These are phyloP conservation scores for Miltochrista miniata DNA, from an alignment of 2,888 invertebrate species.

Conservation along the genomic window DNA sequence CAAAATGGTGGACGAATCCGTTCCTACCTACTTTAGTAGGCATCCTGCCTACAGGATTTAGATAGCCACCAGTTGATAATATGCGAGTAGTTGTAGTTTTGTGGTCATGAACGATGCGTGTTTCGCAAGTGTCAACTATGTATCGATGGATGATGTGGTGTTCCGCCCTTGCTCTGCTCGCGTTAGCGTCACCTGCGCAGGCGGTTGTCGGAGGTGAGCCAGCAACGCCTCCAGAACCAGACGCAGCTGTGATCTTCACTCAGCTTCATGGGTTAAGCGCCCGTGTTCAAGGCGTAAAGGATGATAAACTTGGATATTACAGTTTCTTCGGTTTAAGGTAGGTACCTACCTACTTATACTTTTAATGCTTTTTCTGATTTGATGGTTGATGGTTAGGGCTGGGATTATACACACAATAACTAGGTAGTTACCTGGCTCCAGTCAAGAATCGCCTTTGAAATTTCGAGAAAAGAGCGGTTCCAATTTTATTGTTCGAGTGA, in stretches of 20 bases:
- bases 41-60: neutral
- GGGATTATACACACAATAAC: no score
- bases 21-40: neutral
- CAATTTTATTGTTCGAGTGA: no score
- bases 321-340: constrained; percentile 89
- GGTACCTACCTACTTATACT: neutral
- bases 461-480: no score
- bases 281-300: constrained; percentile 85
- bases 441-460: no score
- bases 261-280: constrained; percentile 85
- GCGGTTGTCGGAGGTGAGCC: constrained; percentile 87
- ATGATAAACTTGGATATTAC: constrained; percentile 85
- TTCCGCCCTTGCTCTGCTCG: constrained; percentile 29
- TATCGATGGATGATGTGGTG: constrained; percentile 26
- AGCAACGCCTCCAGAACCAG: constrained; percentile 86
- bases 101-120: constrained; percentile 2
- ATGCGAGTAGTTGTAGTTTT: constrained; percentile 2
- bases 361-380: no score
- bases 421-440: no score
- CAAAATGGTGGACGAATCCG: constrained; percentile 5
- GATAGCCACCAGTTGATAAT: neutral
- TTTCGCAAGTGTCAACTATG: constrained; percentile 32
- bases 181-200: constrained; percentile 40
- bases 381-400: no score
- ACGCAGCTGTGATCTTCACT: constrained; percentile 88